Base-by-base conservation (phyloP, 2,113 vertebrate species). In the Accipiter virgatus region DNA sequence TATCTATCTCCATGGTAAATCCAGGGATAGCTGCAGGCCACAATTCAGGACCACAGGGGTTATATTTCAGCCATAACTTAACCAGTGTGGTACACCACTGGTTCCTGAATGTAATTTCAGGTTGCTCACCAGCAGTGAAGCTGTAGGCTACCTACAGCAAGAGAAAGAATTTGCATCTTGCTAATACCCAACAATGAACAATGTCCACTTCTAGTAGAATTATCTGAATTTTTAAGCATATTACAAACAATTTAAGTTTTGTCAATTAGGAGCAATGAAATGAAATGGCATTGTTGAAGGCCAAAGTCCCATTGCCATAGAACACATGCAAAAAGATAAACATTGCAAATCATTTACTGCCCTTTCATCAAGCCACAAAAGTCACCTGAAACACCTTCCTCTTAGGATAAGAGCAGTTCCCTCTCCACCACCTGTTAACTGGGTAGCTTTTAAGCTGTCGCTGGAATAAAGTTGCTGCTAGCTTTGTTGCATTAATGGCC, bases 301-400 rank as follows among this genome's bases (percentile, higher is more conserved):
- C 32, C 85, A 90, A 96, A 96, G 93, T 97, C 90, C 85, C 0
- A 0, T 80, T 95, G 83, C 73, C 74, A 93, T 1, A 90, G 81
- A 94, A 88, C 52, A 83, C 31, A 75, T 23, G 42, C 34, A 65
- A 70, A 75, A 91, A 92, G 90, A 71, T 67, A 93, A 95, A 95
- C 36, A 73, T 5, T 94, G 85, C 40, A 85, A 75, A 93, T 94
- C 45, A 62, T 58, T 53, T 90, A 42, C 2, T 73, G 90, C 52
- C 66, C 78, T 93, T 81, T 94, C 45, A 90, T 31, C 1, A 0
- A 85, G 79, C 53, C 78, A 90, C 90, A 68, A 12, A 78, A 91
- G 43, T 80, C 71, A 85, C 22, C 13, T 83, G 71, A 58, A 93
- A 87, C 11, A 71, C 50, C 12, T 10, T 61, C n/a, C 20, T 38